Conservation (phyloP, 2,113 vertebrate species). For the Ameiurus melas region DNA sequence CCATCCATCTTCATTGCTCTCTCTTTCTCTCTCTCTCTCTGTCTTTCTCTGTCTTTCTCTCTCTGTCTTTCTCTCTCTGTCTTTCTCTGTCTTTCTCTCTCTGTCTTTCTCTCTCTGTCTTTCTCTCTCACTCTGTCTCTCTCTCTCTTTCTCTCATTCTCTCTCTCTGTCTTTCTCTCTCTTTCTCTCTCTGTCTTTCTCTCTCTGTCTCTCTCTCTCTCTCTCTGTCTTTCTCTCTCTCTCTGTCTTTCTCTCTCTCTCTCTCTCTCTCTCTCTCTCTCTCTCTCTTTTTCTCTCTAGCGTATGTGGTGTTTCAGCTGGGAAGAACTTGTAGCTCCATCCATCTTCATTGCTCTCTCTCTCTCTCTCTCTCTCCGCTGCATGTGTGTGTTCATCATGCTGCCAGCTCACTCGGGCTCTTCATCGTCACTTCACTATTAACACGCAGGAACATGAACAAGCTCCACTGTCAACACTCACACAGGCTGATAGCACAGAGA, state of each 20-base stretch:
- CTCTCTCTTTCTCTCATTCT: no score
- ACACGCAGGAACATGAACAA: not conserved
- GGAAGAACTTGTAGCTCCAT: conserved; percentile 7
- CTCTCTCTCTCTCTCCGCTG: not conserved
- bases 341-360: not conserved
- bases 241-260: no score
- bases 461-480: conserved; percentile 7
- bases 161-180: no score
- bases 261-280: not conserved
- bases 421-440: not conserved
- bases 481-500: not conserved
- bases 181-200: no score
- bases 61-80: no score
- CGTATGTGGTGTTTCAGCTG: not conserved
- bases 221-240: no score
- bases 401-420: not conserved
- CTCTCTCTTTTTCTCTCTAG: not conserved
- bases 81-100: not conserved
- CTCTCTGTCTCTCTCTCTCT: no score
- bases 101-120: no score
- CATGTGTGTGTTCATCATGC: not conserved
- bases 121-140: no score
- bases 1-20: not conserved
- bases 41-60: no score
- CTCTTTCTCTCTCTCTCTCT: not conserved